Percentiles rank a stretch among this genome's conserved stretches.
Conservation (phyloP, 2,797 vertebrate species). For the Chrysocyon brachyurus region DNA sequence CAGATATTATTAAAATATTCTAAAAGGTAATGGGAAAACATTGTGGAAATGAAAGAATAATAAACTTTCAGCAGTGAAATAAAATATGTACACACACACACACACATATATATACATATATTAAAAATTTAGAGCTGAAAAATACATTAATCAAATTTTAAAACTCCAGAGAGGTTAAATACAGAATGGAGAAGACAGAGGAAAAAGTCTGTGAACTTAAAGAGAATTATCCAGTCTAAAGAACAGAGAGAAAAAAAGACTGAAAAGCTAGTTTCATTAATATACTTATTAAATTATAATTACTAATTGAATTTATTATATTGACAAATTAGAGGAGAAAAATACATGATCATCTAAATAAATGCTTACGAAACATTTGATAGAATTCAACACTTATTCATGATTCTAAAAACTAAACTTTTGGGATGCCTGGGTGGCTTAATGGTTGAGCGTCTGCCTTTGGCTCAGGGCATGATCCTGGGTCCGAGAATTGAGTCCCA, state of each 20-base stretch:
- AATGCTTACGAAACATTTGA: slow-evolving; percentile 6
- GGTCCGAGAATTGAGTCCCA: too few species aligned
- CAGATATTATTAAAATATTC: not conserved
- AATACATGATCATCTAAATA: not conserved
- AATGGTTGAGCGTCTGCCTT: too few species aligned
- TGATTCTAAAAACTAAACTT: not conserved
- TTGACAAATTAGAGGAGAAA: not conserved
- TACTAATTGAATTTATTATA: not conserved
- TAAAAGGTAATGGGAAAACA: not conserved
- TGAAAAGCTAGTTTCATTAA: not conserved
- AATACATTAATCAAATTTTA: slow-evolving; percentile 6
- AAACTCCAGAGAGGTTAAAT: not conserved
- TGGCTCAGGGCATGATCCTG: too few species aligned
- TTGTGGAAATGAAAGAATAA: not conserved
- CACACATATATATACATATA: not conserved
- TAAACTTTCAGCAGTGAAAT: not conserved
- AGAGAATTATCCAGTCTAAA: not conserved
- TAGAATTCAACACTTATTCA: not conserved
- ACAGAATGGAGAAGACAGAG: not conserved
- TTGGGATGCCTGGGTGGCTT: too few species aligned
- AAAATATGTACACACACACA: not conserved
- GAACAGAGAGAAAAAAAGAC: not conserved
- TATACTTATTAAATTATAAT: not conserved
- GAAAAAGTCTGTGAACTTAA: not conserved
- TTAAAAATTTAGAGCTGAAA: not conserved